Percentiles rank a stretch among this genome's conserved stretches.
phyloP scores from a whole-genome alignment of 2,888 invertebrate species.

The Sepioteuthis lessoniana region DNA sequence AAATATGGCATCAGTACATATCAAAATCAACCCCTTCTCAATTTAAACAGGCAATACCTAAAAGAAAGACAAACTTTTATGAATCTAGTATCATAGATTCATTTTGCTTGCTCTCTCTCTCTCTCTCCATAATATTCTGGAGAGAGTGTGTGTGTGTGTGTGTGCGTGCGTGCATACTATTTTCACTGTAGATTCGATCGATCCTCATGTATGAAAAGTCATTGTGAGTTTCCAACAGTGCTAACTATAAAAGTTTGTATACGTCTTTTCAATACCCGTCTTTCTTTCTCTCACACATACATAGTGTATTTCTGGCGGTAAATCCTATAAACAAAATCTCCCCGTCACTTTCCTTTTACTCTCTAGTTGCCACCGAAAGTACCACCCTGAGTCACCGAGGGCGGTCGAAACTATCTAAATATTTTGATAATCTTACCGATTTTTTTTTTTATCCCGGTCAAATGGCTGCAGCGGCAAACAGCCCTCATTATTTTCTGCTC shows the following conservation, averaged over 20 bases:
- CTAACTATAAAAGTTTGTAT: background rate
- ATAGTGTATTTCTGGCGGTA: background rate
- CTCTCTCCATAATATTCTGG: too few species aligned
- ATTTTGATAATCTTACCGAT: slow-evolving; percentile 8
- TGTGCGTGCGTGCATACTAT: background rate
- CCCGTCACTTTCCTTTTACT: background rate
- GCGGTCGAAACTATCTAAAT: background rate
- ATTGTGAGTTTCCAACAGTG: background rate
- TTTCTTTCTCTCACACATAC: background rate
- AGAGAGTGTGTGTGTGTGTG: too few species aligned
- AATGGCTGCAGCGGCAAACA: background rate
- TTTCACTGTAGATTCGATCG: background rate
- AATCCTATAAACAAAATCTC: background rate
- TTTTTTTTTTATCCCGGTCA: background rate
- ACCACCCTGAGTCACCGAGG: background rate
- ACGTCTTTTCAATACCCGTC: background rate
- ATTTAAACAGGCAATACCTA: too few species aligned
- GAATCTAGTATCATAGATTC: background rate
- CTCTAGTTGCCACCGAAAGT: background rate
- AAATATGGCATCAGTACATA: too few species aligned
- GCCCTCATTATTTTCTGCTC: background rate
- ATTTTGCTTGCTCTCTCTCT: background rate
- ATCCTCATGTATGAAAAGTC: background rate
- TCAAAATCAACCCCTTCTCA: too few species aligned
- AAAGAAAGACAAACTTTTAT: background rate